Base-by-base conservation (phyloP, 2,113 vertebrate genomes). In the Nothobranchius kuhntae region DNA sequence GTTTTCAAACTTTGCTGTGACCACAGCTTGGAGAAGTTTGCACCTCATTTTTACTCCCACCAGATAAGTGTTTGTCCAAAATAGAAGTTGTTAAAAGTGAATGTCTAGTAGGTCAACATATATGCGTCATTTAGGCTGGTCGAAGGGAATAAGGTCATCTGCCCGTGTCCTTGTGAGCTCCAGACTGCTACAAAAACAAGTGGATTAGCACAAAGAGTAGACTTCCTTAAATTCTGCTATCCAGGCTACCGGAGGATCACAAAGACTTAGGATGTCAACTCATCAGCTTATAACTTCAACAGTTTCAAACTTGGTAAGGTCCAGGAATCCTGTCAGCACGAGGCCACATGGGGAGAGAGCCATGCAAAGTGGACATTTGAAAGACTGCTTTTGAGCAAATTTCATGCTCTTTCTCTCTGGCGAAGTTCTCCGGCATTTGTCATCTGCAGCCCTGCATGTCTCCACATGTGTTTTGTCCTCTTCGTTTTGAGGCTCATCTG, bases 1-100 rank as follows among this genome's bases (percentile, higher is more conserved):
- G 75, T 78, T 83, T 62, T 40, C 61, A 51, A 66, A 70, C 72
- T 61, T 73, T 75, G 63, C 48, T 9, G 24, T 42, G 42, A 46
- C 59, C 66, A 61, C 53, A 13, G 51, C 13, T 24, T 53, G 56
- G 67, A 63, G 47, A 70, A 53, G 53, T 68, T 58, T 46, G 40
- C 65, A 61, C 52, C 24, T 65, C 51, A 59, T 65, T 61, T 35
- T 45, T 57, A 13, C 62, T 44, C 57, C 36, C 55, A 15, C 6
- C 52, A 13, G 3, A 53, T 53, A 53, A 36, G 40, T 30, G 62
- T 11, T 24, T 3, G 12, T 38, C 40, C 11, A 65, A 66, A 82
- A 78, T 65, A 73, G 54, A 78, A 61, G 15, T 0, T 35, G 44
- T 56, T 42, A 52, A 65, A 74, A 9, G 46, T 17, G 36, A 8